Evolutionary conservation across 2,888 invertebrate species (phyloP).

Genomic region (Rhynchonema sp.): DNA sequence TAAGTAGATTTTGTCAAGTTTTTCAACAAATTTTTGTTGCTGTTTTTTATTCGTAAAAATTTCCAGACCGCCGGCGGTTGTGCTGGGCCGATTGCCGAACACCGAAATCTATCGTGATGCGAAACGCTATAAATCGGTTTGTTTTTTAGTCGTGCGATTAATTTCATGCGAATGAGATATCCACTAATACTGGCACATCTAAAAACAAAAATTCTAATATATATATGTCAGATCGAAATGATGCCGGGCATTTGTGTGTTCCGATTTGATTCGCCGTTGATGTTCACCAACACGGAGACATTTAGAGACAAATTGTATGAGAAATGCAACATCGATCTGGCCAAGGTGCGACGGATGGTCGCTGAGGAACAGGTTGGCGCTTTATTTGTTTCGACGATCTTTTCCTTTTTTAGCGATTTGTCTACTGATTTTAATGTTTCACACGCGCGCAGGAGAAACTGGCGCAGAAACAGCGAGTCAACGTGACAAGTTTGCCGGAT

Average conservation of each 20-base stretch:
- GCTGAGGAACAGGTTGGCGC: neutral
- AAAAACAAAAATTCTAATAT: no score
- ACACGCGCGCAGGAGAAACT: no score
- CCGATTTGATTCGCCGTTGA: neutral
- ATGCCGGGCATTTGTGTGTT: neutral
- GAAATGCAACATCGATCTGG: neutral
- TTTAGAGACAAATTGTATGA: neutral
- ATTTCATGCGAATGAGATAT: neutral
- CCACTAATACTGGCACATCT: no score
- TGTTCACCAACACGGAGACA: neutral
- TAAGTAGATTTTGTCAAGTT: neutral
- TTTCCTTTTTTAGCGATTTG: no score
- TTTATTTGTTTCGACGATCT: no score
- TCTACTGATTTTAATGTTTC: no score
- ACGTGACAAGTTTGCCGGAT: no score
- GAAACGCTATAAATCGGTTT: neutral
- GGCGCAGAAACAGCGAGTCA: no score
- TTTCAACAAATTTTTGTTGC: neutral
- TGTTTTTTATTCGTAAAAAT: neutral
- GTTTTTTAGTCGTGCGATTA: neutral
- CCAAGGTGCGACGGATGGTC: neutral
- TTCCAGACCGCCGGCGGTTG: neutral
- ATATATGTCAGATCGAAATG: constrained; percentile 33
- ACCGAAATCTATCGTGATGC: neutral
- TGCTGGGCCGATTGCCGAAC: neutral